These are phyloP conservation scores for Bombyx mandarina DNA, from an alignment of 1,140 invertebrate species.

Conservation along the genomic window DNA sequence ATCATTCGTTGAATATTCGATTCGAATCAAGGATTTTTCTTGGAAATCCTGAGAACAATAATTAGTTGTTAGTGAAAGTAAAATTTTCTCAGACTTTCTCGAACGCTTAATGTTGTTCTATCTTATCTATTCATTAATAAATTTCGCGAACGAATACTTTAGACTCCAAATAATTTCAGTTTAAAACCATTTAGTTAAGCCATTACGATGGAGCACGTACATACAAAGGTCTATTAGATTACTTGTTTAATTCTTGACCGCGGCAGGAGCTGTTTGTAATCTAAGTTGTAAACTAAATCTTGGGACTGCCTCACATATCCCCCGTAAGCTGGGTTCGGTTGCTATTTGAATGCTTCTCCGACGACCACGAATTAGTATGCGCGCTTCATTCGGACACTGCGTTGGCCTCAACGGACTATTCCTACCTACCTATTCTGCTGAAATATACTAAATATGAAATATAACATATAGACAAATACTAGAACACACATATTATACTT, in stretches of 20 bases:
- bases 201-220: too few species aligned
- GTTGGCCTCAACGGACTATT: slow-evolving; percentile 43
- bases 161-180: too few species aligned
- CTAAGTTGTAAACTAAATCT: slow-evolving; percentile 69
- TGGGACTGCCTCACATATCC: slow-evolving; percentile 64
- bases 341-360: slow-evolving; percentile 60
- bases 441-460: neutral
- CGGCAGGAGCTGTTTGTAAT: slow-evolving; percentile 42
- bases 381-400: slow-evolving; percentile 45
- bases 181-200: too few species aligned
- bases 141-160: too few species aligned
- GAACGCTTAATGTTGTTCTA: too few species aligned
- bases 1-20: too few species aligned
- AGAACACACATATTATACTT: neutral
- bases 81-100: too few species aligned
- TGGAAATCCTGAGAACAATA: too few species aligned
- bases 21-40: too few species aligned
- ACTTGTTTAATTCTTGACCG: slow-evolving; percentile 69
- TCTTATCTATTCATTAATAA: too few species aligned
- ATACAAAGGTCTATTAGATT: slow-evolving; percentile 33
- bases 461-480: neutral
- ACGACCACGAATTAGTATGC: slow-evolving; percentile 68
- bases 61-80: too few species aligned
- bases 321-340: slow-evolving; percentile 52
- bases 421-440: slow-evolving; percentile 38